phyloP scores from a whole-genome alignment of 2,888 invertebrate species.

The Pachydiplax longipennis region DNA sequence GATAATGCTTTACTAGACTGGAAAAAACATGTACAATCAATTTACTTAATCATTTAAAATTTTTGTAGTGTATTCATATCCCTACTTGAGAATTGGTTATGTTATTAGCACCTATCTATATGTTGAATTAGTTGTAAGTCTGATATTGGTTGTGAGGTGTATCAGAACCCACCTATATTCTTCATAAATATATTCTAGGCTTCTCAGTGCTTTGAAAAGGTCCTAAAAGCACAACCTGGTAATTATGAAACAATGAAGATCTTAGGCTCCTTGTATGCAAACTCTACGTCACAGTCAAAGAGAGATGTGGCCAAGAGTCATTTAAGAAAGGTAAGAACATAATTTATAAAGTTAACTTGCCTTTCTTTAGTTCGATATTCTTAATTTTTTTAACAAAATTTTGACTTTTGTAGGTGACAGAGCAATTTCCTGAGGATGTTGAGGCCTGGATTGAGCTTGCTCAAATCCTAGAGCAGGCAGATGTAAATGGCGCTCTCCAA shows the following conservation, averaged over 20 bases:
- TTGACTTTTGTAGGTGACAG: slow-evolving; percentile 66
- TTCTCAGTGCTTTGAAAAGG: slow-evolving; percentile 98
- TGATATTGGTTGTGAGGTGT: too few species aligned
- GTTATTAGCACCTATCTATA: too few species aligned
- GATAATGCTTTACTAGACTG: not conserved
- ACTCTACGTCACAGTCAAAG: slow-evolving; percentile 86
- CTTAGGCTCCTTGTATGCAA: slow-evolving; percentile 94
- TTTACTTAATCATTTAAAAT: too few species aligned
- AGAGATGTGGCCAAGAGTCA: slow-evolving; percentile 93
- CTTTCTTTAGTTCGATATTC: not conserved
- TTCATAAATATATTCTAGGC: slow-evolving; percentile 68
- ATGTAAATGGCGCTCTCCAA: slow-evolving; percentile 84
- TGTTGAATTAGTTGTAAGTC: too few species aligned
- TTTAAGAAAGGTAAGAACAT: slow-evolving; percentile 77
- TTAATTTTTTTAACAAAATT: not conserved
- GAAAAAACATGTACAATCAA: not conserved
- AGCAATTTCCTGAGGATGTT: slow-evolving; percentile 97
- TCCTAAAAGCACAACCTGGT: slow-evolving; percentile 94
- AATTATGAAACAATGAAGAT: slow-evolving; percentile 99
- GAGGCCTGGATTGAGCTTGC: slow-evolving; percentile 99
- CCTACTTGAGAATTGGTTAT: too few species aligned
- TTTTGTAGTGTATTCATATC: too few species aligned
- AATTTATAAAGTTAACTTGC: not conserved
- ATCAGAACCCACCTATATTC: too few species aligned
- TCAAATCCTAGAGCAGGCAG: slow-evolving; percentile 95